phyloP scores from a whole-genome alignment of 2,113 vertebrate species.

The Istiophorus platypterus region DNA sequence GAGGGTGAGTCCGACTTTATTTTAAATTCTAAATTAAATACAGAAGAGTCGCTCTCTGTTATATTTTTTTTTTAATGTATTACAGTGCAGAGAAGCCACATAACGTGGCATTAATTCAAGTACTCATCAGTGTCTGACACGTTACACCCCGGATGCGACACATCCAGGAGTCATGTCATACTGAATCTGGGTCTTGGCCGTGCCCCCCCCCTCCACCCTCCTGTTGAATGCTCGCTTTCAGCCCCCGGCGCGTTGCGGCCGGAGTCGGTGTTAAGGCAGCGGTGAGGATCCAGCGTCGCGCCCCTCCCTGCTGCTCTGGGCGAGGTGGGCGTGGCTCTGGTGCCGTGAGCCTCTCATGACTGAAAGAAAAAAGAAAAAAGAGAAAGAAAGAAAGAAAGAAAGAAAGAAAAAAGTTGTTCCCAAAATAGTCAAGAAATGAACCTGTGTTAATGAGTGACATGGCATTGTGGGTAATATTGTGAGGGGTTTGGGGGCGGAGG shows the following conservation, averaged over 20 bases:
- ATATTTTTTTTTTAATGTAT: not conserved
- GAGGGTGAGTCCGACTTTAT: conserved; percentile 78
- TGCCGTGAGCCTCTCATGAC: conserved; percentile 18
- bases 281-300: not conserved
- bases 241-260: not conserved
- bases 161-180: not conserved
- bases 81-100: not conserved
- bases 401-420: conserved; percentile 30
- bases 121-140: conserved; percentile 1
- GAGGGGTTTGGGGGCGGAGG: conserved; percentile 28
- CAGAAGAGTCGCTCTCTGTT: not conserved
- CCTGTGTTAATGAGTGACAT: conserved; percentile 16
- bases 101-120: not conserved
- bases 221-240: not conserved
- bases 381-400: no score
- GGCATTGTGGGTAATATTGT: conserved; percentile 41
- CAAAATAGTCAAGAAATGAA: conserved; percentile 51
- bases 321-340: conserved; percentile 62
- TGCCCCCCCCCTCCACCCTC: not conserved
- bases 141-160: not conserved
- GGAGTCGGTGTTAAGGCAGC: conserved; percentile 13
- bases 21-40: no score
- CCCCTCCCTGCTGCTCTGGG: conserved; percentile 64
- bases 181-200: not conserved
- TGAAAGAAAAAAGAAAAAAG: not conserved